Conservation (phyloP, 2,888 invertebrate species). For the Mimas tiliae region DNA sequence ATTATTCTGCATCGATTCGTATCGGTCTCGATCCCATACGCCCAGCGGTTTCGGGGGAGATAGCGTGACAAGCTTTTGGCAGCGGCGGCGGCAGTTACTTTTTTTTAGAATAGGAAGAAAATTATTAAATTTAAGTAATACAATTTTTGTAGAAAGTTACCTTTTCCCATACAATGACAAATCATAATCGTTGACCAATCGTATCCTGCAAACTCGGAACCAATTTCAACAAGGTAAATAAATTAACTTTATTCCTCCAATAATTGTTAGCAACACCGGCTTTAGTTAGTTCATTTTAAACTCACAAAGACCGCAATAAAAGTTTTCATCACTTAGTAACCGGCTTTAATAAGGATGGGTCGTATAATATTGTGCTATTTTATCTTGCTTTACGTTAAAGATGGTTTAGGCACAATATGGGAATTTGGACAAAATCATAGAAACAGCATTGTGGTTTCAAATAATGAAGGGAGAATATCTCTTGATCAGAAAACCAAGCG, state of each 20-base stretch:
- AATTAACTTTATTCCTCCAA: not conserved
- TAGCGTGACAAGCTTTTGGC: too few relatives aligned
- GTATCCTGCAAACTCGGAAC: not conserved
- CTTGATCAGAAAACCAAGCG: not conserved
- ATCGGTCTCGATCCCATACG: too few relatives aligned
- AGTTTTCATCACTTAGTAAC: not conserved
- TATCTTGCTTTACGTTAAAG: not conserved
- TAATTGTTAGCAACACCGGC: not conserved
- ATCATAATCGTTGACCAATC: too few relatives aligned
- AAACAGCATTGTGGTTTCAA: not conserved
- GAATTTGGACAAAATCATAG: not conserved
- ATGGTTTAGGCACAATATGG: not conserved
- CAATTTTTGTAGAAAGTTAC: too few relatives aligned
- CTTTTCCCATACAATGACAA: too few relatives aligned
- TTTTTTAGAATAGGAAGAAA: too few relatives aligned
- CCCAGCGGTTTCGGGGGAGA: too few relatives aligned
- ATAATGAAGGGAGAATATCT: not conserved
- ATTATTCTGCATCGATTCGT: too few relatives aligned
- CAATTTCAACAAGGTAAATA: not conserved
- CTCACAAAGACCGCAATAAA: not conserved
- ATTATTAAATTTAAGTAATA: too few relatives aligned
- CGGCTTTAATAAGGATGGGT: not conserved
- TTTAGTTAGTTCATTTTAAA: not conserved
- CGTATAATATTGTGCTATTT: not conserved
- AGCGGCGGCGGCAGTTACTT: too few relatives aligned